Evolutionary conservation across 2,888 invertebrate species (phyloP).

Genomic region (Pheosia tremula): DNA sequence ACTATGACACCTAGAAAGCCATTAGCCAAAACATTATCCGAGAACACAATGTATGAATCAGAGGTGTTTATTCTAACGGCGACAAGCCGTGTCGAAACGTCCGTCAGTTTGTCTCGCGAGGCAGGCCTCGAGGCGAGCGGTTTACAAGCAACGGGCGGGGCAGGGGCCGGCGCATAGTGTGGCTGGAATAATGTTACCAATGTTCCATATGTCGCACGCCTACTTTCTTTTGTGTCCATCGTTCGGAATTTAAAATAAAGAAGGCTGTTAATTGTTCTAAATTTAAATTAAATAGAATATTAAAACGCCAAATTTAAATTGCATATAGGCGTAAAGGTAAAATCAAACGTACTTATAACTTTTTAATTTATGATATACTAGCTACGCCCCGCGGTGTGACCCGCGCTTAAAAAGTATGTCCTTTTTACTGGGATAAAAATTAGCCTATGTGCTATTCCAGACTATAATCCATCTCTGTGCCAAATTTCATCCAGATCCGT

Average conservation of each 20-base stretch:
- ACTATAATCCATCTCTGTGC: no score
- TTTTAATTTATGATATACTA: not conserved
- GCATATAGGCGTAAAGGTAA: not conserved
- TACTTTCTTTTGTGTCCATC: not conserved
- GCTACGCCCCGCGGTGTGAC: no score
- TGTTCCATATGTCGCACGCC: not conserved
- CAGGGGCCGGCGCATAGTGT: conserved; percentile 31
- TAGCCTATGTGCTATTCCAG: no score
- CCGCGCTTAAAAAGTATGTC: no score
- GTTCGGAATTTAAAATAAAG: not conserved
- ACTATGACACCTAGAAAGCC: conserved; percentile 56
- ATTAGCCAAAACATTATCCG: conserved; percentile 58
- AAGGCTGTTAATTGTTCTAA: not conserved
- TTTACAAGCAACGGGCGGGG: conserved; percentile 56
- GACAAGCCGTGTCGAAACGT: conserved; percentile 69
- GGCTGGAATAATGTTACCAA: conserved; percentile 5
- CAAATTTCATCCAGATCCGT: no score
- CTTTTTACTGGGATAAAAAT: no score
- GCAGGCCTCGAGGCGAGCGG: conserved; percentile 52
- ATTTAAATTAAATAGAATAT: not conserved
- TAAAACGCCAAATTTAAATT: not conserved
- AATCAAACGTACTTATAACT: not conserved
- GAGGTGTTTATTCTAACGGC: conserved; percentile 64
- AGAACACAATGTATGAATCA: conserved; percentile 66
- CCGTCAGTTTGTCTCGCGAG: conserved; percentile 49